Percentiles rank a stretch among this genome's conserved stretches.
Conservation (phyloP, 2,113 vertebrate genomes). For the Cervus canadensis region DNA sequence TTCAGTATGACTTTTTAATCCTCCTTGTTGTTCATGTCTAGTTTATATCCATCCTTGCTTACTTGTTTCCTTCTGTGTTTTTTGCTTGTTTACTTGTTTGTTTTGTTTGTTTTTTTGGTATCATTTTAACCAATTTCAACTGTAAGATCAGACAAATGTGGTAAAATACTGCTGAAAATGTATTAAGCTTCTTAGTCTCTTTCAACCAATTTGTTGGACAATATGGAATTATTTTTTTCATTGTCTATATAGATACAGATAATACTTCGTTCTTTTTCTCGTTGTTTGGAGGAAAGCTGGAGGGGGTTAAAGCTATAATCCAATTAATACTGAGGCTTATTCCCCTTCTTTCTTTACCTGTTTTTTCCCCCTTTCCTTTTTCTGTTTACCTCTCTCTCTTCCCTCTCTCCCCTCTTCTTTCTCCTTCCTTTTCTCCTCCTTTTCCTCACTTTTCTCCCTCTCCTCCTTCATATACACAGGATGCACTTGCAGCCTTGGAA, state of each 20-base stretch:
- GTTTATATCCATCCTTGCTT: not conserved
- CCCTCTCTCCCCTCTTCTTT: not conserved
- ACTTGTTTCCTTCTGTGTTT: not conserved
- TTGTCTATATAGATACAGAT: not conserved
- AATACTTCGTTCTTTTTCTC: not conserved
- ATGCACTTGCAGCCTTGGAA: constrained; percentile 89
- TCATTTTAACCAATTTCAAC: not conserved
- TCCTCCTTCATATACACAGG: constrained; percentile 76
- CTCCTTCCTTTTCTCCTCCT: not conserved
- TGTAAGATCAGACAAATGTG: not conserved
- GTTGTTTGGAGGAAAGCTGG: not conserved
- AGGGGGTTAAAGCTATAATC: not conserved
- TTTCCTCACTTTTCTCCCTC: not conserved
- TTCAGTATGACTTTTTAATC: not conserved
- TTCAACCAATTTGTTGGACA: not conserved
- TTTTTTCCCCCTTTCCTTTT: not conserved
- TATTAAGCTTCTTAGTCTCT: not conserved
- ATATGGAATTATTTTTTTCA: not conserved
- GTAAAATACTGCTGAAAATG: not conserved
- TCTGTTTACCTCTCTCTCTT: not conserved
- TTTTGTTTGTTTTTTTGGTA: not conserved
- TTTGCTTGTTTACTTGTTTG: not conserved
- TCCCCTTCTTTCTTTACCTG: not conserved
- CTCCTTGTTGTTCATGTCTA: not conserved
- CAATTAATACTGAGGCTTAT: not conserved